Evolutionary conservation across 2,888 invertebrate species (phyloP), one percentile per base, ranked within the genome.

Genomic region (Sinhomidia bicolor): DNA sequence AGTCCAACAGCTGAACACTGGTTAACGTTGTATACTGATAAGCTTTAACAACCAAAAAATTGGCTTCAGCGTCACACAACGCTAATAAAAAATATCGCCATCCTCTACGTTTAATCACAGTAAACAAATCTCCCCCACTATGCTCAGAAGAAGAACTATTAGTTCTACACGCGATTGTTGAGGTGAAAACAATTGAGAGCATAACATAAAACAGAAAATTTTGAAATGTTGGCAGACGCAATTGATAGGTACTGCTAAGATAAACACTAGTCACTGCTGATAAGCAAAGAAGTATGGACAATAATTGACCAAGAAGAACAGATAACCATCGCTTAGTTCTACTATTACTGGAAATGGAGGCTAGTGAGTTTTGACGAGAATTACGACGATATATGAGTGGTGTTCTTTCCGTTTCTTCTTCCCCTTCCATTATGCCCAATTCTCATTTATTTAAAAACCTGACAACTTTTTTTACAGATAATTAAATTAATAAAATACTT

Each of bases 51-150:
- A 97, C 95, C 89, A 97, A 94, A 93, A 96, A 97, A 93, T 96
- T 96, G 6, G 97, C 97, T 94, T 97, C 97, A n/a, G 98, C 97
- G 93, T 98, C 97, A 89, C 97, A 95, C 78, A 96, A 94, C 41
- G 97, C 96, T 14, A 97, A 95, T 91, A 97, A 94, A 89, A 97
- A 94, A 92, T 97, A 96, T 91, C 97, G 95, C 96, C 96, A 97
- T 93, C 96, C 96, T 93, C 96, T 95, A 93, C 95, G 95, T 92
- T 95, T 95, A 90, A 97, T 93, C 68, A 96, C 95, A 74, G 95
- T 94, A 91, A 95, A 94, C 62, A 96, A 93, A 89, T 95, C 95
- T 85, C 94, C 94, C 65, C 95, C 6, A 29, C 32, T 4, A 3
- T n/a, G n/a, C n/a, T n/a, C 47, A 36, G 44, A 47, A 9, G 54